Conservation (phyloP, 2,888 invertebrate genomes). For the Drosophila engyochracea region DNA sequence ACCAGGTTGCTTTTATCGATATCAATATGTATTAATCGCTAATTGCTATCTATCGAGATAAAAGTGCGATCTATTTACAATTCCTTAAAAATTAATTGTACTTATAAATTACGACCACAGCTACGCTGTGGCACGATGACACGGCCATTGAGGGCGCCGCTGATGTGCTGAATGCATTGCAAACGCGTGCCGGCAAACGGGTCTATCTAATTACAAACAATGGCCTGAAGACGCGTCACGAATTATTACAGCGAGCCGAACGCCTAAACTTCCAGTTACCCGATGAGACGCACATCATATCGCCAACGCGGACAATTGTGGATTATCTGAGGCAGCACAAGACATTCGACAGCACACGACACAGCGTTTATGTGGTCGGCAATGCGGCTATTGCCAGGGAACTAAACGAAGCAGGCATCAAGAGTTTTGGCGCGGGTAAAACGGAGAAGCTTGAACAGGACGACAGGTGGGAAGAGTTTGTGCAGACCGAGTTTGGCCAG, state of each 20-base stretch:
- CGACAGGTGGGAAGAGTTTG: constrained; percentile 84
- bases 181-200: constrained; percentile 90
- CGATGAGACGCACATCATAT: constrained; percentile 90
- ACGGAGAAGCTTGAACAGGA: constrained; percentile 83
- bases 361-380: constrained; percentile 92
- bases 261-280: constrained; percentile 90
- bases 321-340: constrained; percentile 89
- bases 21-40: constrained; percentile 1
- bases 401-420: constrained; percentile 91
- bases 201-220: constrained; percentile 96
- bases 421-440: constrained; percentile 87
- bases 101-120: constrained; percentile 83
- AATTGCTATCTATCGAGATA: background rate
- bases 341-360: constrained; percentile 87
- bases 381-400: constrained; percentile 93
- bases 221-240: constrained; percentile 92
- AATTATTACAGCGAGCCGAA: constrained; percentile 91
- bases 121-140: constrained; percentile 92
- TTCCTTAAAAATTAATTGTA: background rate
- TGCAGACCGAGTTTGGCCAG: constrained; percentile 87
- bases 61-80: background rate
- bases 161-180: constrained; percentile 89
- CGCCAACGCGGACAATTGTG: constrained; percentile 92
- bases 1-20: constrained; percentile 20
- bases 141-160: constrained; percentile 89